Evolutionary conservation across 1,140 invertebrate genomes (phyloP).

Genomic region (Drosophila asahinai): DNA sequence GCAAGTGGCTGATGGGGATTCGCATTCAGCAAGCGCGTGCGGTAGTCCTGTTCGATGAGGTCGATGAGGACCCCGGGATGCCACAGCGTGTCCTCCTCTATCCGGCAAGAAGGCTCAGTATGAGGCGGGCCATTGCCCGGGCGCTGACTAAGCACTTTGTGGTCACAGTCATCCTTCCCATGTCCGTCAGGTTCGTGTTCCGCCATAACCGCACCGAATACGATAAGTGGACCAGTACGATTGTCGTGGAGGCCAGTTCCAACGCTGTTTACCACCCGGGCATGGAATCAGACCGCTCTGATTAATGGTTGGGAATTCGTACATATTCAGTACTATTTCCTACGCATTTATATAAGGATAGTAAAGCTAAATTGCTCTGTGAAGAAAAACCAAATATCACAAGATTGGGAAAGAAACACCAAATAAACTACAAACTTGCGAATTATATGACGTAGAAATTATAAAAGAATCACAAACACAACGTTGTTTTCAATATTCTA

Average conservation of each 20-base stretch:
- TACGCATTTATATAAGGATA: constrained; percentile 12
- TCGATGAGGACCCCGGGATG: constrained; percentile 48
- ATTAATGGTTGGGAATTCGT: constrained; percentile 19
- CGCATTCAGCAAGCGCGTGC: constrained; percentile 91
- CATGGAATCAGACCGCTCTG: neutral
- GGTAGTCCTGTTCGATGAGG: constrained; percentile 86
- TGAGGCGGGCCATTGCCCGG: constrained; percentile 89
- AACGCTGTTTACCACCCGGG: constrained; percentile 20
- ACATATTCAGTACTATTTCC: neutral
- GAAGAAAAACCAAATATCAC: constrained; percentile 28
- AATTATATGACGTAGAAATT: too few species aligned
- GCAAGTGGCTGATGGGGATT: constrained; percentile 93
- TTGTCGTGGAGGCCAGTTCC: constrained; percentile 92
- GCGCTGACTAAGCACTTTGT: constrained; percentile 94
- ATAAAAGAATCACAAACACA: too few species aligned
- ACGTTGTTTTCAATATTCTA: too few species aligned
- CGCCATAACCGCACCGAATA: constrained; percentile 93
- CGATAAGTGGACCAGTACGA: constrained; percentile 92
- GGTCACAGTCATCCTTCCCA: constrained; percentile 92
- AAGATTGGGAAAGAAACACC: too few species aligned
- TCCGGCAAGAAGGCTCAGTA: constrained; percentile 88
- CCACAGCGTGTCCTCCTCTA: constrained; percentile 87
- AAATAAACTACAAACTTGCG: too few species aligned
- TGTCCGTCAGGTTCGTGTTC: constrained; percentile 91
- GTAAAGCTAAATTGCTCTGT: constrained; percentile 41